These are phyloP conservation scores for Tursiops truncatus DNA, from an alignment of 2,113 vertebrate species.

Conservation along the genomic window DNA sequence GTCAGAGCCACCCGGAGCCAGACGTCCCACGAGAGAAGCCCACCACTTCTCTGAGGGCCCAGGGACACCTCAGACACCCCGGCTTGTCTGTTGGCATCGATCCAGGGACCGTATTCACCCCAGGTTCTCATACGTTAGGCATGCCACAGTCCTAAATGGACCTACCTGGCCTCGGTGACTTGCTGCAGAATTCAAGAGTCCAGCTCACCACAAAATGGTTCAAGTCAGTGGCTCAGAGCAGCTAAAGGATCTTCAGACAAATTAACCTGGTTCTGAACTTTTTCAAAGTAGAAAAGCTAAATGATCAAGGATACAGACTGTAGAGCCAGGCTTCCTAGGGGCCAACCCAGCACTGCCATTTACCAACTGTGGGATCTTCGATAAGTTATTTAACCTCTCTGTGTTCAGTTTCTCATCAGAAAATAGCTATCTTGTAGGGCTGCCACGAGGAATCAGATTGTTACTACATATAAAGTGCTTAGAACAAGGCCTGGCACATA, in stretches of 20 bases:
- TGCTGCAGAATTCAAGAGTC: background rate
- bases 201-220: background rate
- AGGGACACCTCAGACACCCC: rapidly evolving
- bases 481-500: background rate
- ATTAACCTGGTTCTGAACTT: background rate
- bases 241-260: background rate
- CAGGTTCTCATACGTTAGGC: background rate
- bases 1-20: background rate
- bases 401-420: background rate
- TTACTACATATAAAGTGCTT: background rate
- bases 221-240: background rate
- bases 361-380: background rate
- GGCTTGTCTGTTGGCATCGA: background rate
- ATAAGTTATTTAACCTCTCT: background rate
- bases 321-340: background rate
- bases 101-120: background rate
- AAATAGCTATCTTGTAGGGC: background rate
- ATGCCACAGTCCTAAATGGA: background rate
- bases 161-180: rapidly evolving
- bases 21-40: rapidly evolving
- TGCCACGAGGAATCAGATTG: background rate
- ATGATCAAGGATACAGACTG: background rate
- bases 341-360: background rate
- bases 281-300: background rate
- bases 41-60: background rate